Percentiles rank a stretch among this genome's conserved stretches.
Conservation (phyloP, 2,113 vertebrate species). For the Canis aureus region DNA sequence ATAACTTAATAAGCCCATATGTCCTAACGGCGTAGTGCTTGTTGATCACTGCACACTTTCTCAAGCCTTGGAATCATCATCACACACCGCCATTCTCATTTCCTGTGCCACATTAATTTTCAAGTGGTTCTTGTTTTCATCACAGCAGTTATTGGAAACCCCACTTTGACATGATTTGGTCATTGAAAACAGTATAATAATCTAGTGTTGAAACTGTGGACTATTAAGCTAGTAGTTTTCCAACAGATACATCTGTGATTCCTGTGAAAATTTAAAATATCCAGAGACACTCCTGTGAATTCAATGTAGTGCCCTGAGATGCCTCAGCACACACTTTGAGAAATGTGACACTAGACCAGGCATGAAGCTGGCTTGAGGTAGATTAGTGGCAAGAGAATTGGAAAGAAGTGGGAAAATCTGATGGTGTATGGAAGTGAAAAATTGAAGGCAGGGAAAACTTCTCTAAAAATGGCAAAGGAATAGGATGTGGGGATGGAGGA, state of each 20-base stretch:
- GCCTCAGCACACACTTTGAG: background rate
- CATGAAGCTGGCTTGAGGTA: background rate
- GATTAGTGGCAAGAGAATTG: background rate
- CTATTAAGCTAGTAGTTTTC: background rate
- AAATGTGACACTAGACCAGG: background rate
- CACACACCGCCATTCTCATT: background rate
- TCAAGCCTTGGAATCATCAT: background rate
- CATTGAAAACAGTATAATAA: background rate
- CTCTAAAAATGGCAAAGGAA: background rate
- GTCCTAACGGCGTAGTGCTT: background rate
- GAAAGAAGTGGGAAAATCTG: background rate
- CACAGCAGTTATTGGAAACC: background rate
- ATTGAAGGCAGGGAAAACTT: background rate
- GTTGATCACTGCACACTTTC: background rate
- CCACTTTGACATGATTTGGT: background rate
- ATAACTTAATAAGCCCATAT: background rate
- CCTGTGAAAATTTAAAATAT: background rate
- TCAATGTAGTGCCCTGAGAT: background rate
- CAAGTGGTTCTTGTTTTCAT: constrained; percentile 10
- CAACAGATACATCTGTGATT: background rate
- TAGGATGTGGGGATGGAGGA: background rate
- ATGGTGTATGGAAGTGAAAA: background rate
- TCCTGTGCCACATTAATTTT: constrained; percentile 22
- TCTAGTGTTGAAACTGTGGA: background rate
- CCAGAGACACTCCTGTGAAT: background rate